These are phyloP conservation scores for Neosilurus hyrtlii DNA, from an alignment of 2,797 vertebrate species.

Conservation along the genomic window DNA sequence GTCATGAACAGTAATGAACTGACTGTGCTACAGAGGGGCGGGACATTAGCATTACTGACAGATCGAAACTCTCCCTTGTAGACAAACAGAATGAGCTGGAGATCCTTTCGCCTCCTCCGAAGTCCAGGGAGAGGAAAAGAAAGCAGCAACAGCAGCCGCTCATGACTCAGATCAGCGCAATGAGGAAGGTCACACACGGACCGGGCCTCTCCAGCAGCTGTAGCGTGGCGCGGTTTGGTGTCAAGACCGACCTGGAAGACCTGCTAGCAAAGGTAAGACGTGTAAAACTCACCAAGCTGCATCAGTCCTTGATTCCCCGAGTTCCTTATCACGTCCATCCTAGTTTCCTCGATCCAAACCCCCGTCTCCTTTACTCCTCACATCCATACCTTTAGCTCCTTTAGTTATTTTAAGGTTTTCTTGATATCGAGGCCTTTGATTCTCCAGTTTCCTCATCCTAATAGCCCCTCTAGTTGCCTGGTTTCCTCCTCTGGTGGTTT, in stretches of 20 bases:
- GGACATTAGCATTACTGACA: conserved; percentile 23
- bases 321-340: background rate
- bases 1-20: conserved; percentile 28
- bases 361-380: background rate
- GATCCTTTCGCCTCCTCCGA: conserved; percentile 90
- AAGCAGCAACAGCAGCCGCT: conserved; percentile 71
- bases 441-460: background rate
- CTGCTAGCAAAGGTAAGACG: conserved; percentile 85
- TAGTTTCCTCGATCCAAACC: too few species aligned
- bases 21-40: conserved; percentile 6
- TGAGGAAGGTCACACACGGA: conserved; percentile 89
- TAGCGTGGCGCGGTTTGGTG: conserved; percentile 84
- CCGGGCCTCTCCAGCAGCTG: conserved; percentile 83
- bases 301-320: background rate
- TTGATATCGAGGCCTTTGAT: background rate
- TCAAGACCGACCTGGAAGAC: conserved; percentile 94
- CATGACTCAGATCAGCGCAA: conserved; percentile 95
- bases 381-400: background rate
- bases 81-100: conserved; percentile 98
- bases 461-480: background rate
- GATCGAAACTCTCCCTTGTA: conserved; percentile 58
- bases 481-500: background rate
- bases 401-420: background rate
- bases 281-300: background rate
- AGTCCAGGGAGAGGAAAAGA: conserved; percentile 92